phyloP scores from a whole-genome alignment of 1,140 invertebrate genomes.

The Formica selysi region DNA sequence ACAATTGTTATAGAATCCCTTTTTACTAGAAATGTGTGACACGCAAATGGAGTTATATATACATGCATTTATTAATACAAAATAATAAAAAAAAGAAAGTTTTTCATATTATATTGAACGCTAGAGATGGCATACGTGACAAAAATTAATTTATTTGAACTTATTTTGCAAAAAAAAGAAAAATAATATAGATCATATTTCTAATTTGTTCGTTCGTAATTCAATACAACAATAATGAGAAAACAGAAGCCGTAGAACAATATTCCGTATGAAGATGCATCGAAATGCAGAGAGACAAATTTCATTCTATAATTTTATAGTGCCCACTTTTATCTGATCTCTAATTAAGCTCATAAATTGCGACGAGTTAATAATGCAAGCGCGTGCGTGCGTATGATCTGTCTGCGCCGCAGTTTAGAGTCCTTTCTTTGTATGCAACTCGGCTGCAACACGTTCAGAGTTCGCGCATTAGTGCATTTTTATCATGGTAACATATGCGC shows the following conservation, averaged over 20 bases:
- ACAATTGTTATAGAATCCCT: no score
- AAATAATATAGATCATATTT: no score
- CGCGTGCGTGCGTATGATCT: constrained; percentile 66
- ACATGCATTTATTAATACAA: no score
- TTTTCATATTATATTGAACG: no score
- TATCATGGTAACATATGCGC: constrained; percentile 15
- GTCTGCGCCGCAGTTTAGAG: constrained; percentile 1
- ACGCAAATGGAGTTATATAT: no score
- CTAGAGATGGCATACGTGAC: no score
- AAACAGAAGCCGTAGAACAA: neutral
- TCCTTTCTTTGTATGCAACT: constrained; percentile 55
- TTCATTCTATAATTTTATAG: constrained; percentile 83
- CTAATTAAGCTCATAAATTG: constrained; percentile 84
- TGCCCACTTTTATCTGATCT: constrained; percentile 78
- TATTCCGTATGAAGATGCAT: neutral
- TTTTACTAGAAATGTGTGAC: no score
- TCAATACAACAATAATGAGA: no score
- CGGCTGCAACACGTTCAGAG: neutral
- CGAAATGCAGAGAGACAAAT: constrained; percentile 53
- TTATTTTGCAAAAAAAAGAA: no score
- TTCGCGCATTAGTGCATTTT: constrained; percentile 32
- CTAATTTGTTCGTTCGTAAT: no score
- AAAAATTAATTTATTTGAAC: no score
- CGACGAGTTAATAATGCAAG: constrained; percentile 81
- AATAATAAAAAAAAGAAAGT: no score